Evolutionary conservation across 1,140 invertebrate genomes (phyloP).

Genomic region (Charaxes varanes): DNA sequence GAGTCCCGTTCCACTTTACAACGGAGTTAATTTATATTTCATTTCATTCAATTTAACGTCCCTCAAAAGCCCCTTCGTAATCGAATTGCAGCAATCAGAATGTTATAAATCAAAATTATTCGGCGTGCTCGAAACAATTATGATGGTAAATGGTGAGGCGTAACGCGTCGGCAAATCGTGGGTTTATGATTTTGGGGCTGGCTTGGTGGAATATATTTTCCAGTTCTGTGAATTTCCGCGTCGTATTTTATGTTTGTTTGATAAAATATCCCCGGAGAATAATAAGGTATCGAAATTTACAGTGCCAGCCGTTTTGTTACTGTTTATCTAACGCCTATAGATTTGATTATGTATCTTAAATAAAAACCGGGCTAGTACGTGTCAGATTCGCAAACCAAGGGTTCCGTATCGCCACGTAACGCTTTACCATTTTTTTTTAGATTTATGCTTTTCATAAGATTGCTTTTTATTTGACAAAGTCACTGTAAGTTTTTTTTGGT

Average conservation of each 20-base stretch:
- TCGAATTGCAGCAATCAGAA: constrained; percentile 68
- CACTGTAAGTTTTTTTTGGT: no score
- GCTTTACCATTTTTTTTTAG: no score
- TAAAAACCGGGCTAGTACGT: no score
- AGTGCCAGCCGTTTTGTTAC: no score
- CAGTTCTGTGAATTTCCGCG: neutral
- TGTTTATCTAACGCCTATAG: no score
- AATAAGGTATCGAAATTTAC: no score
- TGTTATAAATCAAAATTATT: constrained; percentile 72
- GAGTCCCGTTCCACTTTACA: constrained; percentile 34
- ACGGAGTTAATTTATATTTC: constrained; percentile 59
- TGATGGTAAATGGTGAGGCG: constrained; percentile 40
- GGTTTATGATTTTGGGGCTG: constrained; percentile 25
- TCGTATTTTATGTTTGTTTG: neutral
- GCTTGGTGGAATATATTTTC: constrained; percentile 7
- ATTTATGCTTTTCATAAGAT: no score
- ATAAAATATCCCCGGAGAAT: neutral
- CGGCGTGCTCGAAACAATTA: constrained; percentile 59
- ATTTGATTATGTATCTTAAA: no score
- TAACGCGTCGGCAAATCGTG: constrained; percentile 22
- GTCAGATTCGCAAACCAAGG: no score
- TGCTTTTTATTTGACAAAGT: no score
- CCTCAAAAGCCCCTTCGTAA: constrained; percentile 50
- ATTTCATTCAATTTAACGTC: constrained; percentile 63
- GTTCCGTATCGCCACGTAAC: no score